These are phyloP conservation scores for Rhyacichthys aspro DNA, from an alignment of 2,797 vertebrate genomes.

Conservation along the genomic window DNA sequence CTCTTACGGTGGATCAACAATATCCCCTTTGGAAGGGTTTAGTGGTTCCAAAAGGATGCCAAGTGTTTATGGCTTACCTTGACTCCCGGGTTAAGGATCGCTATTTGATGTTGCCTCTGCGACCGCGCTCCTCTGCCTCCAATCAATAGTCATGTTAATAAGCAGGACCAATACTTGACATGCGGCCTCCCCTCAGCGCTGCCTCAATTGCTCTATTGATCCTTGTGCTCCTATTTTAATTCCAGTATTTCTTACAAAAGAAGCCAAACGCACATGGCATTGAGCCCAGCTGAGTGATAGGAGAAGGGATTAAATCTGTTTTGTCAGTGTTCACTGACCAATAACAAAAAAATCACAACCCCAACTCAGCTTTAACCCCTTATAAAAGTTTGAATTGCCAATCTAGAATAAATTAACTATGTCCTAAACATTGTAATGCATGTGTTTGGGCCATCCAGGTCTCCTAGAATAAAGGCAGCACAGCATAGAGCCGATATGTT, in stretches of 20 bases:
- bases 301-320: conserved; percentile 51
- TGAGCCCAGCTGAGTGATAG: conserved; percentile 57
- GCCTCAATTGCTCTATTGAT: conserved; percentile 76
- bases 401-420: neutral
- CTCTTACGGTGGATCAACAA: conserved; percentile 21
- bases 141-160: conserved; percentile 82
- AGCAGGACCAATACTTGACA: conserved; percentile 71
- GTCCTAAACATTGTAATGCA: conserved; percentile 5
- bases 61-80: conserved; percentile 65
- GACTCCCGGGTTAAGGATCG: conserved; percentile 69
- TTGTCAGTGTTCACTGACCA: conserved; percentile 53
- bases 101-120: conserved; percentile 61
- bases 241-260: conserved; percentile 70
- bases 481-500: conserved; percentile 25
- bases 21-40: conserved; percentile 47
- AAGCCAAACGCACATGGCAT: conserved; percentile 60
- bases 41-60: conserved; percentile 58
- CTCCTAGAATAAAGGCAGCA: conserved; percentile 15
- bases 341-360: conserved; percentile 4
- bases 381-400: neutral
- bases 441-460: conserved; percentile 19
- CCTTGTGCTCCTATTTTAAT: conserved; percentile 71
- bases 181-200: conserved; percentile 59
- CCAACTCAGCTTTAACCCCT: neutral
- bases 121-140: conserved; percentile 63